Evolutionary conservation across 2,113 vertebrate genomes (phyloP), one percentile per base, ranked within the genome.

Genomic region (Saccopteryx leptura): DNA sequence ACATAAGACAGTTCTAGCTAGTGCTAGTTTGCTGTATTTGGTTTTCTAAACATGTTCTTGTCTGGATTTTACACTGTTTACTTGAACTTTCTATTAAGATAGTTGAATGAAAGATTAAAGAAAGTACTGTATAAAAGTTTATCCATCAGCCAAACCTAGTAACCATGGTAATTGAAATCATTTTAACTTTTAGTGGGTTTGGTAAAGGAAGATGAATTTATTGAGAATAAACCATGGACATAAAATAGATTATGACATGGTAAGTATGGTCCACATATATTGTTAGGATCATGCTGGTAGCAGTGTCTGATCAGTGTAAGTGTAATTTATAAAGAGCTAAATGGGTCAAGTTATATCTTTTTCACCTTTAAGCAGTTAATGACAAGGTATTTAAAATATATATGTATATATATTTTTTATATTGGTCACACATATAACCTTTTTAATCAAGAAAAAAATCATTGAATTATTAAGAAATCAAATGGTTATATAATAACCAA

Each of bases 391-490:
- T 92, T 83, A 74, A 65, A 28, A 1, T 19, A 33, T 86, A 88
- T 76, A 65, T 33, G 1, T 19, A 33, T 86, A 88, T 76, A 89
- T 81, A 69, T 11, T 65, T 58, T 76, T 88, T 91, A 39, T 28
- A 66, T 46, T 60, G n/a, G 15, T 1, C 15, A 66, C 5, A 61
- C 4, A 76, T 50, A 60, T 24, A 82, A 84, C 3, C 13, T 80
- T 90, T 86, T 19, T 88, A 31, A 66, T 58, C 82, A 83, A 80
- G 23, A 87, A 88, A 80, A 82, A n/a, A 92, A 61, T 69, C 17
- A 46, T 5, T 90, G 39, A 88, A 48, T 61, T 90, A 90, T 75
- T 93, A 2, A 95, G 56, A 96, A 93, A 85, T 9, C 60, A 18
- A 95, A 69, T 56, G 13, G 17, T 24, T 86, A 80, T 56, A 71